These are phyloP conservation scores for Pluvialis apricaria DNA, from an alignment of 2,113 vertebrate genomes.

Conservation along the genomic window DNA sequence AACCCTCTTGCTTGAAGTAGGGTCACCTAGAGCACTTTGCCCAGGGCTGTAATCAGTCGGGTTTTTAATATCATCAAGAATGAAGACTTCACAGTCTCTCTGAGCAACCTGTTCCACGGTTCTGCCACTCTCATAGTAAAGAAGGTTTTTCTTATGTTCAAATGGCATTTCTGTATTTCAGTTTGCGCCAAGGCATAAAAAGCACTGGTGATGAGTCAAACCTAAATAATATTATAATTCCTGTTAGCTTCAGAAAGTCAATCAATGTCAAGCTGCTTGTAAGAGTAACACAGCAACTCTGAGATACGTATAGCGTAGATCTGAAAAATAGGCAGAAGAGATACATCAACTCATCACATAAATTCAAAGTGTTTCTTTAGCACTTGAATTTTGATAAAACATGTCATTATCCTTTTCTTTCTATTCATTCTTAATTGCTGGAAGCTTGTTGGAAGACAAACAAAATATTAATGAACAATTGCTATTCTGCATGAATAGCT, in stretches of 20 bases:
- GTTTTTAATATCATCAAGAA: not conserved
- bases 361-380: conserved; percentile 30
- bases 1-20: not conserved
- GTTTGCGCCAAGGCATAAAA: not conserved
- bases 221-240: not conserved
- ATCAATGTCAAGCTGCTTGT: not conserved
- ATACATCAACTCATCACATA: not conserved
- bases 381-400: conserved; percentile 16
- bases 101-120: not conserved
- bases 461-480: conserved; percentile 52
- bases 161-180: not conserved
- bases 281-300: not conserved
- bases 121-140: not conserved
- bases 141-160: not conserved
- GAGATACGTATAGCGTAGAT: not conserved
- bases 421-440: conserved; percentile 44
- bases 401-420: conserved; percentile 42
- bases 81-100: not conserved
- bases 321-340: not conserved
- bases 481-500: not conserved
- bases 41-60: too few species aligned
- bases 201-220: not conserved
- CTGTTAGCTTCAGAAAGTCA: not conserved
- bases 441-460: conserved; percentile 33
- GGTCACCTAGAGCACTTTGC: not conserved